phyloP scores from a whole-genome alignment of 2,113 vertebrate genomes.

The Psephotus haematonotus region DNA sequence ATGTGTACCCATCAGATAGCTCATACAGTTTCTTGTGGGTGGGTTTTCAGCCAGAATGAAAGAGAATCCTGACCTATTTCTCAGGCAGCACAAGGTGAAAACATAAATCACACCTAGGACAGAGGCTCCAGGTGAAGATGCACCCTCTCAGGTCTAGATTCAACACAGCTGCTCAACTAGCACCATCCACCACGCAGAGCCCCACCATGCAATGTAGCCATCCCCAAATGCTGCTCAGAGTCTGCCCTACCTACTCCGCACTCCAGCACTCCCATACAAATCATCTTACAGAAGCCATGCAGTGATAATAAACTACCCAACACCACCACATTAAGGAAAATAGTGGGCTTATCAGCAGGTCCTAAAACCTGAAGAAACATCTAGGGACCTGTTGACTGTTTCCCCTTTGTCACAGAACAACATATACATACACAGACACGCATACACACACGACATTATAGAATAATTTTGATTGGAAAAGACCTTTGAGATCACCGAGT shows the following conservation, averaged over 20 bases:
- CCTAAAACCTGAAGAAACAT: not conserved
- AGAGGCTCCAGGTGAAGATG: not conserved
- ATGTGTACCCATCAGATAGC: not conserved
- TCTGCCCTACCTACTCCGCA: not conserved
- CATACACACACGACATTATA: not conserved
- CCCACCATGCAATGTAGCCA: rapidly evolving
- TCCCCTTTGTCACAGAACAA: not conserved
- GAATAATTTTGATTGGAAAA: not conserved
- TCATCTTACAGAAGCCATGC: not conserved
- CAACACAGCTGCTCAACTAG: not conserved
- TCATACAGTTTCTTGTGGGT: not conserved
- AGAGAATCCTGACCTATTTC: not conserved
- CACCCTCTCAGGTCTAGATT: not conserved
- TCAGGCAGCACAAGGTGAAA: not conserved
- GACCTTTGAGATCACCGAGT: not conserved
- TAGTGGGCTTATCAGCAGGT: not conserved
- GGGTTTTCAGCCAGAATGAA: not conserved
- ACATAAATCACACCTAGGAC: rapidly evolving
- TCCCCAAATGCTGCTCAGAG: not conserved
- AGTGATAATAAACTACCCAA: not conserved
- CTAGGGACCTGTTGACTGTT: not conserved
- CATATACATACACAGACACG: not conserved
- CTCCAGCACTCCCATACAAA: not conserved
- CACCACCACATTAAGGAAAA: not conserved
- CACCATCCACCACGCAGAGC: not conserved